Percentiles rank a stretch among this genome's conserved stretches.
phyloP scores from a whole-genome alignment of 1,140 invertebrate genomes.

The Oreohelix idahoensis region DNA sequence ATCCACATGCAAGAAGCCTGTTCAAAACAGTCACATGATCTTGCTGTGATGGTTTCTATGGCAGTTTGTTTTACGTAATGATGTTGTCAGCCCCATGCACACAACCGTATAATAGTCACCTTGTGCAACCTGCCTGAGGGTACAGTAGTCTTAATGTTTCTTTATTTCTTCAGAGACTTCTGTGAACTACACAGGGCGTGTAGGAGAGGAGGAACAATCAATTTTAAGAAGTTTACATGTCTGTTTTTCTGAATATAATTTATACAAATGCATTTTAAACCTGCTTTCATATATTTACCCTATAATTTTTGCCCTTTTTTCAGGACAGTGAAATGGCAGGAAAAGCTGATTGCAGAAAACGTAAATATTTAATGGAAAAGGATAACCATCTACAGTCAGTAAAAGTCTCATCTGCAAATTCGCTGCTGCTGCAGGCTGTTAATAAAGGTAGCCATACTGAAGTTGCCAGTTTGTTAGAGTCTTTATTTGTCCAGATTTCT shows the following conservation, averaged over 20 bases:
- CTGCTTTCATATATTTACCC: neutral
- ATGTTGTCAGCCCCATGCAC: too few relatives aligned
- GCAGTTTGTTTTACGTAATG: too few relatives aligned
- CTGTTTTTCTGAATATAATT: neutral
- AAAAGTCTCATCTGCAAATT: neutral
- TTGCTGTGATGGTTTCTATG: too few relatives aligned
- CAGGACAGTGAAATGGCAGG: neutral
- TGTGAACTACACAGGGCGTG: too few relatives aligned
- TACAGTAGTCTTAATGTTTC: too few relatives aligned
- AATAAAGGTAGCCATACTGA: neutral
- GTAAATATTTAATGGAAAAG: neutral
- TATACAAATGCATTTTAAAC: neutral
- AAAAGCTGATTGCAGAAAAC: neutral
- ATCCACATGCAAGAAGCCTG: too few relatives aligned
- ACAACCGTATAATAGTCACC: too few relatives aligned
- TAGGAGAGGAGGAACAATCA: too few relatives aligned
- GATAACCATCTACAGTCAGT: neutral
- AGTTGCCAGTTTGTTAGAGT: neutral
- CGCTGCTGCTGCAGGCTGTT: neutral
- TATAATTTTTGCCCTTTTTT: neutral
- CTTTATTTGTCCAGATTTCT: neutral
- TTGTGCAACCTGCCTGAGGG: too few relatives aligned
- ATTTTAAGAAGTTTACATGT: too few relatives aligned
- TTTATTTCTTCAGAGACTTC: too few relatives aligned
- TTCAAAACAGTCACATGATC: too few relatives aligned